Evolutionary conservation across 2,888 invertebrate genomes (phyloP).

Genomic region (Hypselothyrea guttata): DNA sequence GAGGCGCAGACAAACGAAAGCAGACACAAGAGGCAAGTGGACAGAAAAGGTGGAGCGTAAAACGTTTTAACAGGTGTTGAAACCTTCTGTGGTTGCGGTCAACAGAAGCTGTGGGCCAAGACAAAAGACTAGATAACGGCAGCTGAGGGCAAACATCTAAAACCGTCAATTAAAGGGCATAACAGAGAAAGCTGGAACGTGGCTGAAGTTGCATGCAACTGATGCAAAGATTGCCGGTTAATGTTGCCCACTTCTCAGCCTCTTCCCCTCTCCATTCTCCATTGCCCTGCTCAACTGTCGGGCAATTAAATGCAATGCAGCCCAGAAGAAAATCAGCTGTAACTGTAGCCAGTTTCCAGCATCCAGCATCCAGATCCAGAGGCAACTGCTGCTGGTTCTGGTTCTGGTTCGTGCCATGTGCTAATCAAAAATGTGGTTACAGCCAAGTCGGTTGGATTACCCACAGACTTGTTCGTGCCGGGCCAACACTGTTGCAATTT

Average conservation of each 20-base stretch:
- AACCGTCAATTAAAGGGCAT: constrained; percentile 41
- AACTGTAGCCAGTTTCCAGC: no score
- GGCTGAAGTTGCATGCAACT: neutral
- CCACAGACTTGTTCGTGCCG: constrained; percentile 29
- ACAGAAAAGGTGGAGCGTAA: constrained; percentile 14
- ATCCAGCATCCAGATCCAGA: no score
- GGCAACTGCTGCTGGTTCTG: constrained; percentile 2
- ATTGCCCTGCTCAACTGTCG: constrained; percentile 5
- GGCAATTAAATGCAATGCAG: constrained; percentile 50
- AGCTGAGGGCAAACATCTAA: constrained; percentile 20
- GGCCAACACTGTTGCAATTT: constrained; percentile 21
- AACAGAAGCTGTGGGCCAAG: constrained; percentile 9
- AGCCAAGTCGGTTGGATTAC: constrained; percentile 23
- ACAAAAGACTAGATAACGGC: constrained; percentile 31
- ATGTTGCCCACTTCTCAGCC: constrained; percentile 21
- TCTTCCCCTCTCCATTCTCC: neutral
- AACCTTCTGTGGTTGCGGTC: constrained; percentile 29
- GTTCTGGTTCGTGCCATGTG: constrained; percentile 31
- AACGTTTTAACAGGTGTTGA: constrained; percentile 39
- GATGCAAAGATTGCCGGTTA: constrained; percentile 44
- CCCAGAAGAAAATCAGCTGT: constrained; percentile 2
- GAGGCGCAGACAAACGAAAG: constrained; percentile 8
- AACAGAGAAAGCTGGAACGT: neutral
- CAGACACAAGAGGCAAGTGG: no score
- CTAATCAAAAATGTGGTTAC: constrained; percentile 53